Conservation (phyloP, 2,888 invertebrate species). For the Drosophila limbata region DNA sequence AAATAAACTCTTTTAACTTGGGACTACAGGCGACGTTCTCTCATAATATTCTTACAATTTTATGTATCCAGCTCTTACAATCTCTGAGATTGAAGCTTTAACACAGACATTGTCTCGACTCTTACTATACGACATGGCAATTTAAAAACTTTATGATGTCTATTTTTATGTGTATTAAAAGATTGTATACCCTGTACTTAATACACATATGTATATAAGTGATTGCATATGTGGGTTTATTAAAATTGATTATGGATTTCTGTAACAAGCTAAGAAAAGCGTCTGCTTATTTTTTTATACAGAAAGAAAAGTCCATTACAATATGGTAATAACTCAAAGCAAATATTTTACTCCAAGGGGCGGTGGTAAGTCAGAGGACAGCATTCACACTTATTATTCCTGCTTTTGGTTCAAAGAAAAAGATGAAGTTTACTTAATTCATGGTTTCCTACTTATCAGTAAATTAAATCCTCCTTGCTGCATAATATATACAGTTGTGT, state of each 20-base stretch:
- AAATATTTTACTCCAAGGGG: not conserved
- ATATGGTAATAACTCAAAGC: not conserved
- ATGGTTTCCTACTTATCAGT: not conserved
- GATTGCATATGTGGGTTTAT: not conserved
- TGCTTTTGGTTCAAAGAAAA: not conserved
- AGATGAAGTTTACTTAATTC: not conserved
- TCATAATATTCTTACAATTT: conserved; percentile 7
- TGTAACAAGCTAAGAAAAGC: not conserved
- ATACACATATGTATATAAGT: not conserved
- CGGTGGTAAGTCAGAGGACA: not conserved
- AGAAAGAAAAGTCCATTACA: not conserved
- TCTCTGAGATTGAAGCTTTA: conserved; percentile 16
- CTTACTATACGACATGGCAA: not conserved
- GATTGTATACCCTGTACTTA: conserved; percentile 4
- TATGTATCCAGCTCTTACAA: conserved; percentile 9
- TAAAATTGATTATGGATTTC: not conserved
- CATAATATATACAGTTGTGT: not conserved
- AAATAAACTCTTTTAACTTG: conserved; percentile 10
- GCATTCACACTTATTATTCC: not conserved
- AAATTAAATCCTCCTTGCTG: not conserved
- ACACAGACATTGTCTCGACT: conserved; percentile 3
- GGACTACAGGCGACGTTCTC: conserved; percentile 4
- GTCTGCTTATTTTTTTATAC: not conserved
- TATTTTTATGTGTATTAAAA: conserved; percentile 7
- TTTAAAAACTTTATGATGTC: not conserved